Evolutionary conservation across 2,797 vertebrate genomes (phyloP).

Genomic region (Spinibarbus caldwelli): DNA sequence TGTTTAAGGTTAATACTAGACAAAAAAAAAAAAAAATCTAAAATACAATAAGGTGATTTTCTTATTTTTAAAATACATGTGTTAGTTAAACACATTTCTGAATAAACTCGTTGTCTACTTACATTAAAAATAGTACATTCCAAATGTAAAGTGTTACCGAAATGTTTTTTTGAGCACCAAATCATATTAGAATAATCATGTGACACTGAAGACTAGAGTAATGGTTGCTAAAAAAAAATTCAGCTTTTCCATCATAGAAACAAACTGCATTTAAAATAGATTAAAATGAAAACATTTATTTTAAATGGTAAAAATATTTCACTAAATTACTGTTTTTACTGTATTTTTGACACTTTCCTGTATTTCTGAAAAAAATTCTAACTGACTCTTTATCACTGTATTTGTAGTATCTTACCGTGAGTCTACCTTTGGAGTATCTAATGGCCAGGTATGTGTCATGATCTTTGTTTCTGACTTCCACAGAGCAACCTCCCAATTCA

Average conservation of each 20-base stretch:
- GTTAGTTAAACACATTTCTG: neutral
- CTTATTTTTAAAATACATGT: neutral
- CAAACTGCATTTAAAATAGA: neutral
- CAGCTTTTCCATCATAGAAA: neutral
- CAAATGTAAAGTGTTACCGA: neutral
- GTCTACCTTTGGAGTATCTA: conserved; percentile 91
- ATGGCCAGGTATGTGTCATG: conserved; percentile 95
- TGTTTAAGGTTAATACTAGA: neutral
- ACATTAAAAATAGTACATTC: neutral
- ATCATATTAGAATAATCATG: neutral
- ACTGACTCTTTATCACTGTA: neutral
- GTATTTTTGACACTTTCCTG: no score
- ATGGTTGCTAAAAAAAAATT: neutral
- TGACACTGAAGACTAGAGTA: neutral
- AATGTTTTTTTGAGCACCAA: neutral
- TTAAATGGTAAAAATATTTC: neutral
- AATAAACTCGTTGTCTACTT: neutral
- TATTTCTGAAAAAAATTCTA: neutral
- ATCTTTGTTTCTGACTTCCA: conserved; percentile 91
- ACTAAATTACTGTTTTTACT: neutral
- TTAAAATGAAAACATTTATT: neutral
- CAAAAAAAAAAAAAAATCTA: neutral
- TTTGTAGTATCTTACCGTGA: conserved; percentile 83
- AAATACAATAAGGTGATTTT: neutral
- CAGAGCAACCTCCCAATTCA: conserved; percentile 92